These are phyloP conservation scores for Mesorhabditis belari DNA, from an alignment of 2,888 invertebrate genomes.

Conservation along the genomic window DNA sequence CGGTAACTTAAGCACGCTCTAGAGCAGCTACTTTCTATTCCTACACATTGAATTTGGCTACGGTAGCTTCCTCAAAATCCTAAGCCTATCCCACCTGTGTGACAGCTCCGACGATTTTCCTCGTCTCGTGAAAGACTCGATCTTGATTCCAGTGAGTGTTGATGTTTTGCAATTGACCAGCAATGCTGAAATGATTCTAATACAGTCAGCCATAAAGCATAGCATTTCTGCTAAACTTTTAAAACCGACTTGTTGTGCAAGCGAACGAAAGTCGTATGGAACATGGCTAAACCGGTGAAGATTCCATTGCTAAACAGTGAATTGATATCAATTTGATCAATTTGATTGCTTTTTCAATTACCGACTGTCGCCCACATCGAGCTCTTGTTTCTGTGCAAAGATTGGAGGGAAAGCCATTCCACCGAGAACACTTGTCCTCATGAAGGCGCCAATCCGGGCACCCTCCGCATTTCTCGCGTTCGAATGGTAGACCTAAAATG, in stretches of 20 bases:
- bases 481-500: neutral
- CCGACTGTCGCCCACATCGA: neutral
- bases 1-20: no score
- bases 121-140: slow-evolving; percentile 52
- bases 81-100: slow-evolving; percentile 26
- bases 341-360: neutral
- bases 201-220: neutral
- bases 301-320: slow-evolving; percentile 12
- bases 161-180: slow-evolving; percentile 37
- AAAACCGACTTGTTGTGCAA: slow-evolving; percentile 89
- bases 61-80: no score
- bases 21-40: no score
- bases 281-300: slow-evolving; percentile 57
- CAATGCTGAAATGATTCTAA: slow-evolving; percentile 31
- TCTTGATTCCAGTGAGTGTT: slow-evolving; percentile 51
- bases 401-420: neutral
- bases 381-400: no score
- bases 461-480: neutral
- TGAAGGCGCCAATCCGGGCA: neutral
- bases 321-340: no score
- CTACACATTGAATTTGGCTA: no score
- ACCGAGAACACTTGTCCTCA: neutral
- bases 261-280: slow-evolving; percentile 68
- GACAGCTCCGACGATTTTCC: slow-evolving; percentile 54
- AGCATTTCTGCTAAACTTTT: no score